Evolutionary conservation across 2,888 invertebrate genomes (phyloP).

Genomic region (Plagiodera versicolora): DNA sequence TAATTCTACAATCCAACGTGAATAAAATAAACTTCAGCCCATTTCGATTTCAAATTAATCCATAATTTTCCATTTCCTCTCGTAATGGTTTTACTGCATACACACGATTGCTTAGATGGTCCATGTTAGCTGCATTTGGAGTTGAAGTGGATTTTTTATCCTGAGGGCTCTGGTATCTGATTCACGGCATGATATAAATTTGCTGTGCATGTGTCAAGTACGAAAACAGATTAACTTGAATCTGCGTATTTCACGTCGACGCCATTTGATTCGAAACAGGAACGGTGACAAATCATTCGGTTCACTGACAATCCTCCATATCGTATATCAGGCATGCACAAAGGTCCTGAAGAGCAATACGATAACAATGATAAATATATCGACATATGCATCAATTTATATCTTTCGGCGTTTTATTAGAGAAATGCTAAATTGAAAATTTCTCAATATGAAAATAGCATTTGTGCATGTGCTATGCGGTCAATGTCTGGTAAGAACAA

Average conservation of each 20-base stretch:
- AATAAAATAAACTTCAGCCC: too few species aligned
- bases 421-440: too few species aligned
- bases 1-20: too few species aligned
- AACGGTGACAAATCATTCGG: constrained; percentile 20
- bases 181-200: neutral
- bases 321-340: constrained; percentile 13
- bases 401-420: neutral
- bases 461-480: too few species aligned
- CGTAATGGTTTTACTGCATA: too few species aligned
- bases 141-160: too few species aligned
- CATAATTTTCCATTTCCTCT: too few species aligned
- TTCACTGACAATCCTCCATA: constrained; percentile 7
- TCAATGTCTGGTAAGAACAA: too few species aligned
- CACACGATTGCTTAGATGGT: too few species aligned
- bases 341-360: constrained; percentile 3
- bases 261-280: constrained; percentile 13
- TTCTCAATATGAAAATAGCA: too few species aligned
- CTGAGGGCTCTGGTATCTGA: neutral
- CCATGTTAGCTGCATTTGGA: too few species aligned
- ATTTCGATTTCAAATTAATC: too few species aligned
- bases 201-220: neutral
- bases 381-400: constrained; percentile 1
- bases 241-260: constrained; percentile 13
- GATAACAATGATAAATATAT: neutral
- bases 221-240: constrained; percentile 18